A percentile compares a stretch with the other conserved stretches of the same genome.
phyloP scores from a whole-genome alignment of 2,113 vertebrate species.

The Cephalopterus ornatus region DNA sequence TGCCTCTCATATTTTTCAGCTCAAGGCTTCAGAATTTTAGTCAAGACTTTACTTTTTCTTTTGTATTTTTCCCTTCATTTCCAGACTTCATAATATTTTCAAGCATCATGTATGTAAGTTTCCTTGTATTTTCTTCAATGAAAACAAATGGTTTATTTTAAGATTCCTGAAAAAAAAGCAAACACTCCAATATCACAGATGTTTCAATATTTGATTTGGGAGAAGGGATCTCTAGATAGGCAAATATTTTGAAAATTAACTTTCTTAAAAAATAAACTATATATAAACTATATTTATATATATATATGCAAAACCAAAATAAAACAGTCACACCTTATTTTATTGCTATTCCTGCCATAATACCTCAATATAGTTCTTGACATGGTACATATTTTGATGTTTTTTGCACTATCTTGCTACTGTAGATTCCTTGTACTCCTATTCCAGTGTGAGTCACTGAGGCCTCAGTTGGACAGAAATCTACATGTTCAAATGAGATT shows the following conservation, averaged over 20 bases:
- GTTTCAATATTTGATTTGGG: neutral
- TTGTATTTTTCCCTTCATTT: accelerated
- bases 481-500: neutral
- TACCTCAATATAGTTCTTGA: neutral
- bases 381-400: neutral
- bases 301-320: neutral
- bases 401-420: neutral
- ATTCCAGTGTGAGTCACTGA: neutral
- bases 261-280: neutral
- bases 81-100: neutral
- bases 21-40: neutral
- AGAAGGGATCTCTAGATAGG: neutral
- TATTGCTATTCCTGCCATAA: neutral
- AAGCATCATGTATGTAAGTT: neutral
- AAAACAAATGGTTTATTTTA: neutral
- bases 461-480: neutral
- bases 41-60: neutral
- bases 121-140: neutral
- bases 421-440: neutral
- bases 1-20: neutral
- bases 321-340: neutral
- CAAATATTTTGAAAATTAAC: neutral
- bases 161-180: accelerated
- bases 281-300: too few species aligned
- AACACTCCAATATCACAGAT: neutral